Base-by-base conservation (phyloP, 2,113 vertebrate species). In the Hippotragus niger region DNA sequence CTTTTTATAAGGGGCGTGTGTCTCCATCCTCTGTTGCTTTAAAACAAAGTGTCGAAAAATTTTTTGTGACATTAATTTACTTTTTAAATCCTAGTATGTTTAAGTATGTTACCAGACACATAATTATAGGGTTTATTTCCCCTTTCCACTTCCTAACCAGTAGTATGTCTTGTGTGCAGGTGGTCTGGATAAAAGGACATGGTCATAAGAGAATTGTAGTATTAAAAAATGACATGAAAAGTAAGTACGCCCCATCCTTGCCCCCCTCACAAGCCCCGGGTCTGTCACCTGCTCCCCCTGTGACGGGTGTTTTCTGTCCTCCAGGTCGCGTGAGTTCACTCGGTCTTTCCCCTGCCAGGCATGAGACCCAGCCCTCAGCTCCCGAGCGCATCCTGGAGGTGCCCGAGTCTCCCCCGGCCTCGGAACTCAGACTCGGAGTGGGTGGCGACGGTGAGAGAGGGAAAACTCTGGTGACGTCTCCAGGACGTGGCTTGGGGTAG, bases 101-200 rank as follows among this genome's bases (percentile, higher is more conserved):
- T 29, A 12, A 78, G 45, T 82, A 81, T 81, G 16, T 50, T 81
- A 81, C 78, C 67, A 62, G 60, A n/a, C 5, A 31, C 11, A 10
- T 1, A 94, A 58, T 40, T 82, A 60, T 84, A 88, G 91, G 58
- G 40, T 21, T 43, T 21, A 7, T 93, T 43, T 82, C 17, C 14
- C 12, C 43, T 50, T 94, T 82, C 93, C 89, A 14, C 50, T 96
- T 91, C 92, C 62, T 98, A 96, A 98, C 97, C 90, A 50, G 64
- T 23, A 81, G 57, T 95, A 55, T 97, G 40, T 97, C 91, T 98
- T 98, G 21, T 98, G 19, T 90, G 16, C 97, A 99, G 99, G 99
- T 99, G 60, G 99, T 99, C 97, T 99, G 99, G 99, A 99, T 99
- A 98, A 99, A 99, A 99, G 99, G 99, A 40, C 99, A 99, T 12